A percentile compares a stretch with the other conserved stretches of the same genome.
phyloP scores from a whole-genome alignment of 2,888 invertebrate genomes.

The Tipula helvola region DNA sequence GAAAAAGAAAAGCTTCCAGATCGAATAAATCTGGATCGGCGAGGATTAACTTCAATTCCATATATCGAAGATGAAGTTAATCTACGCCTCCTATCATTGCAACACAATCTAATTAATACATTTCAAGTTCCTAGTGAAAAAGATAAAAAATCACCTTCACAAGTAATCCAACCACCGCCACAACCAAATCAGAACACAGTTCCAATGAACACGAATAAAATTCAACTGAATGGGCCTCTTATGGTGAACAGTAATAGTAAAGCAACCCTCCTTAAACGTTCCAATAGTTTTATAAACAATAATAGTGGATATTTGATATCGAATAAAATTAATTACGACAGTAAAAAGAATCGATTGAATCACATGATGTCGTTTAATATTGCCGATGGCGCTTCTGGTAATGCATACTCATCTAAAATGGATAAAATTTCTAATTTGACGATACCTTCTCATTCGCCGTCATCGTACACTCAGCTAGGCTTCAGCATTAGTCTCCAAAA shows the following conservation, averaged over 20 bases:
- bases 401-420: neutral
- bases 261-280: slow-evolving; percentile 26
- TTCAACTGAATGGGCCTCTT: slow-evolving; percentile 15
- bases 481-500: slow-evolving; percentile 30
- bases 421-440: neutral
- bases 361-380: slow-evolving; percentile 6
- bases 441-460: neutral
- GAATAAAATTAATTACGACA: neutral
- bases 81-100: slow-evolving; percentile 72
- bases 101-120: slow-evolving; percentile 73
- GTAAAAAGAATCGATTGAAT: neutral
- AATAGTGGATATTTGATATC: neutral
- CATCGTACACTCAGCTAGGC: neutral
- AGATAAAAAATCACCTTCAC: neutral
- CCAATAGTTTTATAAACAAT: slow-evolving; percentile 31
- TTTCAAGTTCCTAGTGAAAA: slow-evolving; percentile 33
- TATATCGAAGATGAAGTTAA: slow-evolving; percentile 66
- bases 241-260: slow-evolving; percentile 17
- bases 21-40: slow-evolving; percentile 74
- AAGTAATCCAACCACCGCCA: neutral
- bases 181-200: neutral
- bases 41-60: slow-evolving; percentile 73
- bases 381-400: neutral
- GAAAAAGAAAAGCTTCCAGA: slow-evolving; percentile 78
- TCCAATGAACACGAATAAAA: neutral